A percentile compares a stretch with the other conserved stretches of the same genome.
These are phyloP conservation scores for Aix galericulata DNA, from an alignment of 2,113 vertebrate genomes.

Conservation along the genomic window DNA sequence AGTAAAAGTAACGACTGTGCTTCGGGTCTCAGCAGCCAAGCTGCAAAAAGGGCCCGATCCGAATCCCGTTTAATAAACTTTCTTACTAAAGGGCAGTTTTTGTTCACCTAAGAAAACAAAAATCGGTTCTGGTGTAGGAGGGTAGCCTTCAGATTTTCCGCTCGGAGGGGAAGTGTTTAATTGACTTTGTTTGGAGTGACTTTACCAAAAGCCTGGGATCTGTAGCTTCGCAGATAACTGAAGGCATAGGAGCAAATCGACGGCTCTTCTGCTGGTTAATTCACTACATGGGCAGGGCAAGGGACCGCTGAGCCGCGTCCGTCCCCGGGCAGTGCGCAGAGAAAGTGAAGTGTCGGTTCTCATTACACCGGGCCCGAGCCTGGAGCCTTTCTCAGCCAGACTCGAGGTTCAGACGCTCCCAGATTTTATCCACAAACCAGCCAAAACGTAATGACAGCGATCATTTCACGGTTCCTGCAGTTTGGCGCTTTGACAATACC, in stretches of 20 bases:
- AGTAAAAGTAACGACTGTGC: not conserved
- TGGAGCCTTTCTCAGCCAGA: not conserved
- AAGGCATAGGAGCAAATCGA: not conserved
- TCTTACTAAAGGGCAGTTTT: not conserved
- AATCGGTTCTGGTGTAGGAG: not conserved
- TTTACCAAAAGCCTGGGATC: not conserved
- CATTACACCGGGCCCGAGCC: not conserved
- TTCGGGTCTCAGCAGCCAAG: not conserved
- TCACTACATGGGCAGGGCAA: not conserved
- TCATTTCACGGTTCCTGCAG: not conserved
- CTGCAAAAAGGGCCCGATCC: not conserved
- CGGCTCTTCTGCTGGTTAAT: not conserved
- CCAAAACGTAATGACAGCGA: not conserved
- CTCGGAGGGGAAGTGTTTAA: constrained; percentile 2
- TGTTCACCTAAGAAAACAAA: not conserved
- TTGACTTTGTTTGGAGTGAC: not conserved
- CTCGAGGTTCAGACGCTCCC: not conserved
- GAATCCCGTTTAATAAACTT: not conserved
- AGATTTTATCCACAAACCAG: not conserved
- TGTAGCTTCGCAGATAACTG: not conserved
- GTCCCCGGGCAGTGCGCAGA: not conserved
- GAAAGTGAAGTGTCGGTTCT: not conserved
- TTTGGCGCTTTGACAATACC: not conserved
- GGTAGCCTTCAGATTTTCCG: not conserved
- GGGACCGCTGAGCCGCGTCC: not conserved